A percentile compares a stretch with the other conserved stretches of the same genome.
These are phyloP conservation scores for Amniataba percoides DNA, from an alignment of 2,797 vertebrate genomes.

Conservation along the genomic window DNA sequence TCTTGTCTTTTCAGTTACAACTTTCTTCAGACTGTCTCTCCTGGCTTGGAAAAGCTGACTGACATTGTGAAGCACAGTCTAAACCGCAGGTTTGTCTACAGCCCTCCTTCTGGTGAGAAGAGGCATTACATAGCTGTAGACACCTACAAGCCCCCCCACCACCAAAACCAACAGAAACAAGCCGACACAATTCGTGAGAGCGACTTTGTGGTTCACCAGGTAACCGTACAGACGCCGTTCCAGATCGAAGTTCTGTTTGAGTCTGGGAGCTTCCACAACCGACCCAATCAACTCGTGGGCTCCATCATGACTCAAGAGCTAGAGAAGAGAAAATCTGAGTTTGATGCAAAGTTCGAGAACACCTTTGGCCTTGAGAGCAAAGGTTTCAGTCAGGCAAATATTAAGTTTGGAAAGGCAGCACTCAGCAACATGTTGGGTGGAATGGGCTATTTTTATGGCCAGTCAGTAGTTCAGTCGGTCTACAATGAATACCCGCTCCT, in stretches of 20 bases:
- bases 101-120: slow-evolving; percentile 83
- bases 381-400: slow-evolving; percentile 80
- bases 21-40: slow-evolving; percentile 86
- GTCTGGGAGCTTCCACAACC: slow-evolving; percentile 87
- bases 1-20: slow-evolving; percentile 88
- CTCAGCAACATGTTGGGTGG: slow-evolving; percentile 95
- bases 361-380: slow-evolving; percentile 87
- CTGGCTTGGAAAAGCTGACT: slow-evolving; percentile 91
- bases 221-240: slow-evolving; percentile 90
- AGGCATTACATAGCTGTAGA: slow-evolving; percentile 90
- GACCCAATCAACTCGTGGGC: slow-evolving; percentile 85
- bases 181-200: slow-evolving; percentile 72
- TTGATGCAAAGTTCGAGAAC: slow-evolving; percentile 89
- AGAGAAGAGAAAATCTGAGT: slow-evolving; percentile 78
- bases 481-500: slow-evolving; percentile 84
- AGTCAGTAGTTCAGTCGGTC: slow-evolving; percentile 88
- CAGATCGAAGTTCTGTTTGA: slow-evolving; percentile 92
- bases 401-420: slow-evolving; percentile 89
- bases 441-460: slow-evolving; percentile 95
- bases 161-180: slow-evolving; percentile 78
- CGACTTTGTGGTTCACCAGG: slow-evolving; percentile 92
- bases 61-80: slow-evolving; percentile 91
- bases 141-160: slow-evolving; percentile 78
- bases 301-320: slow-evolving; percentile 84
- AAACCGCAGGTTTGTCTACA: slow-evolving; percentile 87